Base-by-base conservation (phyloP, 2,888 invertebrate species). In the Ophion ellenae region DNA sequence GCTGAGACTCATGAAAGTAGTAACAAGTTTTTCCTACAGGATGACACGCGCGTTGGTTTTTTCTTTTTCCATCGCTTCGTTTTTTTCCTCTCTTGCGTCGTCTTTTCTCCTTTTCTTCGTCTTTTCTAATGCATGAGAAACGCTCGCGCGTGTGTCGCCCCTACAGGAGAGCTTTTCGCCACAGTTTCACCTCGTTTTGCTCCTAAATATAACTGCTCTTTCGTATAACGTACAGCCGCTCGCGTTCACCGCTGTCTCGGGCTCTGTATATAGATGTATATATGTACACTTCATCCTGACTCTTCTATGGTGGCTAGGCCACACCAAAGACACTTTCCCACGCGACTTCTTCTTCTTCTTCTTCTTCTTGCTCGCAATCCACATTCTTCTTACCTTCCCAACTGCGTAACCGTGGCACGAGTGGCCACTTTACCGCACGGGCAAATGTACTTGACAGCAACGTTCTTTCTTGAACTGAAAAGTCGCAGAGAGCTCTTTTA, bases 11-110 rank as follows among this genome's bases (percentile, higher is more conserved):
- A 87, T 89, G 84, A 87, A 89, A 91, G 87, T 90, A 89, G 91
- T 92, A 91, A 91, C 92, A 92, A 92, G 90, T 92, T 90, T 89
- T 89, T 86, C 61, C 86, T 73, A 85, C 83, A 73, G 84, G 76
- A 59, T 32, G 78, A 74, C 75, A 78, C 81, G 75, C 61, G 69
- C 67, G 17, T 53, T 20, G 20, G 6, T 45, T 36, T 32, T 24
- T 70, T 69, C 47, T 67, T 59, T 28, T 45, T 64, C 53, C 17
- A n/a, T 32, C 70, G 11, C 57, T 64, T 64, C 53, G 32, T 61
- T 78, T 47, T 61, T 64, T 66, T 32, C 40, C 36, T 40, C 59
- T 28, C 36, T 80, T 64, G 10, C 71, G 73, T 66, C 69, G 3
- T 17, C 53, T 17, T 17, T 14, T 77, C 75, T 73, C 40, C 47